phyloP scores from a whole-genome alignment of 2,113 vertebrate genomes.

The Takifugu flavidus region DNA sequence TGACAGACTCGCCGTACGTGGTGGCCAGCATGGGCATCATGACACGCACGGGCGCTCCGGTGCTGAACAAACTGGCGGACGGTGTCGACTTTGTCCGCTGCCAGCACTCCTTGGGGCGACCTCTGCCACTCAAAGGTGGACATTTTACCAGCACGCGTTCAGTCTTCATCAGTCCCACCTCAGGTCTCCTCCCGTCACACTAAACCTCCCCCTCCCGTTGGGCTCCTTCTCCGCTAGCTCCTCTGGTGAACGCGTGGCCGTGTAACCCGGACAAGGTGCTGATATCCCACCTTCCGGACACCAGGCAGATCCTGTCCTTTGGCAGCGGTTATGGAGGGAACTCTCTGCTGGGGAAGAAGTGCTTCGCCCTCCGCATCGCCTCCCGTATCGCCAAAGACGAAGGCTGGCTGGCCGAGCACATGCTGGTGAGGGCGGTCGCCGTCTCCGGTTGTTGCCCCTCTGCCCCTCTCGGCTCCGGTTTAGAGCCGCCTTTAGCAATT shows the following conservation, averaged over 20 bases:
- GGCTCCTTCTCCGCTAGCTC: slow-evolving; percentile 68
- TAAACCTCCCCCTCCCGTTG: not conserved
- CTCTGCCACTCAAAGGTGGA: slow-evolving; percentile 88
- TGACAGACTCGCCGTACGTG: slow-evolving; percentile 94
- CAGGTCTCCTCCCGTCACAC: not conserved
- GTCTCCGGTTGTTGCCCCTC: not conserved
- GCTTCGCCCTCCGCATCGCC: slow-evolving; percentile 94
- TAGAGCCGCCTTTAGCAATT: too few species aligned
- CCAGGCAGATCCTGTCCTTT: slow-evolving; percentile 90
- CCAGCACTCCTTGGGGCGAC: slow-evolving; percentile 90
- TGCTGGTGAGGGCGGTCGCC: slow-evolving; percentile 81
- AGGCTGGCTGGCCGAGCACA: slow-evolving; percentile 97
- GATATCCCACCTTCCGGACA: slow-evolving; percentile 92
- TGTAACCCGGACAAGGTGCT: slow-evolving; percentile 93
- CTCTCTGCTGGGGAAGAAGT: slow-evolving; percentile 98
- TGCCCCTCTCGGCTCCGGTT: too few species aligned
- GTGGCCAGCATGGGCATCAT: slow-evolving; percentile 97
- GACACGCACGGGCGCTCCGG: slow-evolving; percentile 87
- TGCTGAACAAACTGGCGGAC: slow-evolving; percentile 76
- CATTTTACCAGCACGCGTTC: not conserved
- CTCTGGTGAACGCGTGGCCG: slow-evolving; percentile 91
- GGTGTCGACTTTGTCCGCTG: slow-evolving; percentile 88
- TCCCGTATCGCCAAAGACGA: slow-evolving; percentile 95
- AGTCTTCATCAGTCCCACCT: not conserved
- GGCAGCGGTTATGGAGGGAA: slow-evolving; percentile 97